Evolutionary conservation across 2,888 invertebrate species (phyloP).

Genomic region (Pomacea canaliculata): DNA sequence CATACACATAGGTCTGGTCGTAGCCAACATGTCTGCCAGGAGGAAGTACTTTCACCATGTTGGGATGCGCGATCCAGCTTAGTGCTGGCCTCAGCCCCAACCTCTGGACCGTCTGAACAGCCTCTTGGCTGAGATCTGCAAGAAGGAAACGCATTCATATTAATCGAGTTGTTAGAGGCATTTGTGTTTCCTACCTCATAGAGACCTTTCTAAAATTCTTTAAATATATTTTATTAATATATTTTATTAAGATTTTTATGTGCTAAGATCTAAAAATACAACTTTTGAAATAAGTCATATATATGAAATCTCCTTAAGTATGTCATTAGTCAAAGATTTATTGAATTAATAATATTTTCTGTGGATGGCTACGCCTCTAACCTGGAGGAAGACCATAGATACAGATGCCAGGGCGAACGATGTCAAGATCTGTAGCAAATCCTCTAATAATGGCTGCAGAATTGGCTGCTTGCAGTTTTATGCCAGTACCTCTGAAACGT

Average conservation of each 20-base stretch:
- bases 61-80: constrained; percentile 42
- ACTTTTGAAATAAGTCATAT: too few relatives aligned
- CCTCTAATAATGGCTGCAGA: constrained; percentile 52
- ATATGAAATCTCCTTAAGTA: too few relatives aligned
- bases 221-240: too few relatives aligned
- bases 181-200: background rate
- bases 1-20: constrained; percentile 46
- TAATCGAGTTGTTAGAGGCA: too few relatives aligned
- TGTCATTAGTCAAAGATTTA: too few relatives aligned
- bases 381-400: constrained; percentile 54
- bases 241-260: too few relatives aligned
- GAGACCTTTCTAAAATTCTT: background rate
- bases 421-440: constrained; percentile 50
- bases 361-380: constrained; percentile 9
- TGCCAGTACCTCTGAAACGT: constrained; percentile 34
- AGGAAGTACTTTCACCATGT: constrained; percentile 36
- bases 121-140: constrained; percentile 37
- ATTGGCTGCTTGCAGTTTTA: constrained; percentile 50
- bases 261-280: too few relatives aligned
- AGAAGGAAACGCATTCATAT: too few relatives aligned
- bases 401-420: constrained; percentile 53
- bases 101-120: constrained; percentile 27
- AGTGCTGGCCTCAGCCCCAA: constrained; percentile 42
- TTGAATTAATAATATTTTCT: too few relatives aligned
- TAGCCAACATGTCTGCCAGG: constrained; percentile 46